phyloP scores from a whole-genome alignment of 2,888 invertebrate genomes.

The Petrophora chlorosata region DNA sequence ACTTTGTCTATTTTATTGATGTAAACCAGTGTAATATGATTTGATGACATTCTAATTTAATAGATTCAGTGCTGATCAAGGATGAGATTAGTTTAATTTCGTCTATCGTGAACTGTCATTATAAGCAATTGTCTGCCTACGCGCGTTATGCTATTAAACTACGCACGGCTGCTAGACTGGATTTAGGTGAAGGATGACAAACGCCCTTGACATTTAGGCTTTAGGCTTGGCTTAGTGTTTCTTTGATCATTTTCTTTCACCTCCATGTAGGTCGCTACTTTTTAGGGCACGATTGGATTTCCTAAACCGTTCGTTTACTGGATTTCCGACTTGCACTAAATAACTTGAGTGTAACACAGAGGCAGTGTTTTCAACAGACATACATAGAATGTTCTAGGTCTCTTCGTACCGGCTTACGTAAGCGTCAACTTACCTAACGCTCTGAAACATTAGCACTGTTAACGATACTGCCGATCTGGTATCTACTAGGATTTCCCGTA shows the following conservation, averaged over 20 bases:
- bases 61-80: too few species aligned
- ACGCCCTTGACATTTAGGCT: constrained; percentile 13
- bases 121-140: too few species aligned
- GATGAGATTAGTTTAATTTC: too few species aligned
- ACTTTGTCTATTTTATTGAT: too few species aligned
- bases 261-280: neutral
- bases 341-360: constrained; percentile 1
- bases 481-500: constrained; percentile 13
- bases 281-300: neutral
- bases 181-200: constrained; percentile 11
- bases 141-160: neutral
- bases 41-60: too few species aligned
- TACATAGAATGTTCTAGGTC: constrained; percentile 17
- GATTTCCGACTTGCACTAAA: neutral
- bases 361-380: constrained; percentile 9
- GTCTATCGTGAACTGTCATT: too few species aligned
- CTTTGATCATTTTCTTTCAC: constrained; percentile 3
- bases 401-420: constrained; percentile 13
- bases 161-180: constrained; percentile 2
- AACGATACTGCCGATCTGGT: neutral
- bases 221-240: constrained; percentile 7
- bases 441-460: constrained; percentile 7
- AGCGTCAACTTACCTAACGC: constrained; percentile 7
- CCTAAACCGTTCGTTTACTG: neutral
- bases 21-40: too few species aligned